Evolutionary conservation across 2,797 vertebrate species (phyloP).

Genomic region (Rhinogobio ventralis): DNA sequence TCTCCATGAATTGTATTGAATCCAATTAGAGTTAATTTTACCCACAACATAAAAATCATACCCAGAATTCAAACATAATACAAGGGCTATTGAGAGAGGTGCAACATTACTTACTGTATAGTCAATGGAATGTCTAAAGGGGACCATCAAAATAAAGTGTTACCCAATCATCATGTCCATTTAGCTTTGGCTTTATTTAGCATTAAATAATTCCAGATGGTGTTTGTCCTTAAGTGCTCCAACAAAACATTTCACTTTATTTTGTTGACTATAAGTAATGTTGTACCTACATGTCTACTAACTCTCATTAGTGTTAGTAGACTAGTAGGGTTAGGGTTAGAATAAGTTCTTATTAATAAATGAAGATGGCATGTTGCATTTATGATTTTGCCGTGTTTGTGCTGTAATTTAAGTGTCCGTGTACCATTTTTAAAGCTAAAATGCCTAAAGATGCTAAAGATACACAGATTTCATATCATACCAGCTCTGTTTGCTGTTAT

Average conservation of each 20-base stretch:
- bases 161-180: not conserved
- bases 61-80: too few species aligned
- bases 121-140: not conserved
- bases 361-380: not conserved
- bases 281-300: too few species aligned
- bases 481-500: conserved; percentile 14
- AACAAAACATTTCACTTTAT: not conserved
- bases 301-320: too few species aligned
- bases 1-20: too few species aligned
- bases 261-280: too few species aligned
- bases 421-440: conserved; percentile 8
- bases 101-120: not conserved
- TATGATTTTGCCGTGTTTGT: not conserved
- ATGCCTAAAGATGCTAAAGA: conserved; percentile 26
- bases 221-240: not conserved
- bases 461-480: not conserved
- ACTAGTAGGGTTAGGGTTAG: too few species aligned
- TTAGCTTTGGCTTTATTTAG: not conserved
- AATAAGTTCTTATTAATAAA: conserved; percentile 18
- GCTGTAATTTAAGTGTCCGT: conserved; percentile 10
- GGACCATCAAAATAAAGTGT: not conserved
- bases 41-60: too few species aligned
- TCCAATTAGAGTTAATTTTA: too few species aligned
- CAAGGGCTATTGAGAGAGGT: too few species aligned
- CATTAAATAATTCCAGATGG: not conserved